These are phyloP conservation scores for Halictus ligatus DNA, from an alignment of 2,888 invertebrate species.

Conservation along the genomic window DNA sequence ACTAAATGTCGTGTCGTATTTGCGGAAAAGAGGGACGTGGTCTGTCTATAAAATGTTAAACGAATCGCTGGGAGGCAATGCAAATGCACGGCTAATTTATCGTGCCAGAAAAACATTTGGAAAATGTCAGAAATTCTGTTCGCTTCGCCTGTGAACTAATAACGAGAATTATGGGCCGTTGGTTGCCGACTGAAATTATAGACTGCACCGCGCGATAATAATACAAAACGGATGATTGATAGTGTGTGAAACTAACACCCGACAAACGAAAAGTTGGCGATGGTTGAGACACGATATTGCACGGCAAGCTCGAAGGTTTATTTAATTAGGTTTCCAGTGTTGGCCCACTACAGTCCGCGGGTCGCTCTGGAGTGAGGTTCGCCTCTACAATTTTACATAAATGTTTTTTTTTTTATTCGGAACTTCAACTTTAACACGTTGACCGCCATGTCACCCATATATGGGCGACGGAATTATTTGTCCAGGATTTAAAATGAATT, in stretches of 20 bases:
- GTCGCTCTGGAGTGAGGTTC: too few species aligned
- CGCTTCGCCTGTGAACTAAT: slow-evolving; percentile 4
- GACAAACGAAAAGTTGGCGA: background rate
- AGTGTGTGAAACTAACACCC: slow-evolving; percentile 12
- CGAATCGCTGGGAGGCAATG: slow-evolving; percentile 29
- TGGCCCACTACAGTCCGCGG: too few species aligned
- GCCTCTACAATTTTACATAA: too few species aligned
- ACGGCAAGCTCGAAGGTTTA: background rate
- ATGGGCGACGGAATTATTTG: too few species aligned
- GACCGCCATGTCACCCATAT: too few species aligned
- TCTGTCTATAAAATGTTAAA: background rate
- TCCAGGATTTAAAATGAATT: too few species aligned
- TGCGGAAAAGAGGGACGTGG: slow-evolving; percentile 16
- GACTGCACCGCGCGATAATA: slow-evolving; percentile 21
- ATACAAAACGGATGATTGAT: slow-evolving; percentile 37
- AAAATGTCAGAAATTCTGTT: slow-evolving; percentile 31
- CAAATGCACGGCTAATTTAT: slow-evolving; percentile 31
- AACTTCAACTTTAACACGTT: too few species aligned
- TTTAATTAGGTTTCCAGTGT: too few species aligned
- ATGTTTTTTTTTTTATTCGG: too few species aligned
- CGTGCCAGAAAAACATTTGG: slow-evolving; percentile 19
- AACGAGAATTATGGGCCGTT: slow-evolving; percentile 26
- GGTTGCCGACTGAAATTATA: slow-evolving; percentile 27
- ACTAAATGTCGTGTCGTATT: background rate
- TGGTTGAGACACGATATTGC: background rate